Conservation (phyloP, 2,113 vertebrate species). For the Sylvietta virens region DNA sequence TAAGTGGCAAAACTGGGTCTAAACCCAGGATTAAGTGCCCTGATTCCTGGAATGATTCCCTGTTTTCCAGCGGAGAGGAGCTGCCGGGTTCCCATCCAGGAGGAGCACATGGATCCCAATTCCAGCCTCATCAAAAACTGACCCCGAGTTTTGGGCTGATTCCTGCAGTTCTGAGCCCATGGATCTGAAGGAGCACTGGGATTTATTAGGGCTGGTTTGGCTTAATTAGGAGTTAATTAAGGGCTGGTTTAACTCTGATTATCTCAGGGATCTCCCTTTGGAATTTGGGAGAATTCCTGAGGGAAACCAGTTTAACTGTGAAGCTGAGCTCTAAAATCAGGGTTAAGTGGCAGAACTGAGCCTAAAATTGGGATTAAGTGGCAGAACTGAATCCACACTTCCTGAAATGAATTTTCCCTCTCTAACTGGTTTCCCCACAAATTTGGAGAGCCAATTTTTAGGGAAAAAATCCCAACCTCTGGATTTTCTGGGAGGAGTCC, state of each 20-base stretch:
- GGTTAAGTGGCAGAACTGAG: not conserved
- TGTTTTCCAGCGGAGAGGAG: conserved; percentile 28
- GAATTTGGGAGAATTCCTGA: not conserved
- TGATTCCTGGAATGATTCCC: rapidly evolving
- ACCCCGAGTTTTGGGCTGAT: not conserved
- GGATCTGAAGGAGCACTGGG: not conserved
- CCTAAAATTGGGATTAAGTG: too few relatives aligned
- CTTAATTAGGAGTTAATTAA: not conserved
- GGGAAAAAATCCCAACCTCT: not conserved
- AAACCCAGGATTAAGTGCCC: not conserved
- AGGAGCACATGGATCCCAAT: conserved; percentile 58
- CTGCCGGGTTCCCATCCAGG: conserved; percentile 70
- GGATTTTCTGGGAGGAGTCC: not conserved
- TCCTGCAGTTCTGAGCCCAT: not conserved
- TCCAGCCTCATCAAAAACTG: conserved; percentile 66
- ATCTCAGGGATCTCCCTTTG: not conserved
- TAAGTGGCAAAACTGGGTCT: not conserved
- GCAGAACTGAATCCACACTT: too few relatives aligned
- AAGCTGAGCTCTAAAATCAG: not conserved
- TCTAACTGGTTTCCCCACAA: too few relatives aligned
- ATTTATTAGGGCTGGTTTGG: not conserved
- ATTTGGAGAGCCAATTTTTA: too few relatives aligned
- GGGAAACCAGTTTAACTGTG: not conserved
- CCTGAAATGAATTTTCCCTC: too few relatives aligned
- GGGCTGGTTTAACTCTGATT: not conserved